Percentiles rank a stretch among this genome's conserved stretches.
Conservation (phyloP, 2,888 invertebrate species). For the Pammene aurita region DNA sequence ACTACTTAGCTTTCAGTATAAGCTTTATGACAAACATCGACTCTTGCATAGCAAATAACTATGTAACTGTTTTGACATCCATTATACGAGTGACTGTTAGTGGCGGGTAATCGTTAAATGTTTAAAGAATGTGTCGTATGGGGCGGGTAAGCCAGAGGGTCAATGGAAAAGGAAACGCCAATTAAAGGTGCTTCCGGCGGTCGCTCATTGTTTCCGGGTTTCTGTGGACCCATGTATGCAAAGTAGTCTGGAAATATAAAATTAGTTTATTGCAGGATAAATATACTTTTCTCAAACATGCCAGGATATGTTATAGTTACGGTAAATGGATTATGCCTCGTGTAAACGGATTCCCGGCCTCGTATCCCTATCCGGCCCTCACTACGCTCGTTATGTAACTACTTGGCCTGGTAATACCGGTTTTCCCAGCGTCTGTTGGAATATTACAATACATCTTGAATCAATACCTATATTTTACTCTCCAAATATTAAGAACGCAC, state of each 20-base stretch:
- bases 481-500: no score
- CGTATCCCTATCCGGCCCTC: no score
- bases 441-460: no score
- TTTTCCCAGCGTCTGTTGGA: no score
- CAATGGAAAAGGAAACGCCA: slow-evolving; percentile 56
- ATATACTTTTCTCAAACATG: not conserved
- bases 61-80: not conserved
- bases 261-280: slow-evolving; percentile 8
- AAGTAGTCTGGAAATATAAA: slow-evolving; percentile 14
- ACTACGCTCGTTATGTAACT: no score
- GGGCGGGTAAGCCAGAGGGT: slow-evolving; percentile 44
- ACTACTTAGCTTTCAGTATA: no score
- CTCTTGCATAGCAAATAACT: not conserved
- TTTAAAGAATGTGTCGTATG: slow-evolving; percentile 41
- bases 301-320: no score
- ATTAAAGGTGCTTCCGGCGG: slow-evolving; percentile 61
- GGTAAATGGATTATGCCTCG: no score
- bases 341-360: no score
- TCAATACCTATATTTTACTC: no score
- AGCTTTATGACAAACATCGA: no score
- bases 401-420: no score
- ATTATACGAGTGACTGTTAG: slow-evolving; percentile 14
- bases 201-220: slow-evolving; percentile 49
- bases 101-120: slow-evolving; percentile 35
- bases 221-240: slow-evolving; percentile 33